These are phyloP conservation scores for Paramuricea clavata DNA, from an alignment of 92 coral and sea anemone genomes.

Conservation along the genomic window DNA sequence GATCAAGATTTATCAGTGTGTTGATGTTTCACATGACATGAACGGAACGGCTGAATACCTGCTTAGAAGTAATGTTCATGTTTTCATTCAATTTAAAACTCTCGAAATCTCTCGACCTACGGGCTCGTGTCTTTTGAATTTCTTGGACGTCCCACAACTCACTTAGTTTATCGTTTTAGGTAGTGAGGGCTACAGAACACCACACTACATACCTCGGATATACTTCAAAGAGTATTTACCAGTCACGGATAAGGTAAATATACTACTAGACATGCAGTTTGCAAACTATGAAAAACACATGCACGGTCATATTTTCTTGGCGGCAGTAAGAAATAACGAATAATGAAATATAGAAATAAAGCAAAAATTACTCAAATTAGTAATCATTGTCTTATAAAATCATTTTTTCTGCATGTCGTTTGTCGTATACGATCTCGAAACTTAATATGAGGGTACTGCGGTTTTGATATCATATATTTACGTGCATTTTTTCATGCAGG, in stretches of 20 bases:
- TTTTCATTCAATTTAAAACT: background rate
- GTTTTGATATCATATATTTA: background rate
- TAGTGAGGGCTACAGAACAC: slow-evolving; percentile 75
- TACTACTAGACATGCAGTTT: too few relatives aligned
- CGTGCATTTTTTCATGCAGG: slow-evolving; percentile 51
- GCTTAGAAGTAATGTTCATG: slow-evolving; percentile 74
- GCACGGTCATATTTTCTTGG: too few relatives aligned
- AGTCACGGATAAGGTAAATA: slow-evolving; percentile 84
- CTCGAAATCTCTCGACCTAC: background rate
- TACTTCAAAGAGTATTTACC: slow-evolving; percentile 95
- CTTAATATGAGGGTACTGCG: too few relatives aligned
- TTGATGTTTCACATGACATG: slow-evolving; percentile 94
- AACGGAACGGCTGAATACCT: slow-evolving; percentile 82
- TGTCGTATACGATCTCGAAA: too few relatives aligned
- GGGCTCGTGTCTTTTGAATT: background rate
- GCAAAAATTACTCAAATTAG: too few relatives aligned
- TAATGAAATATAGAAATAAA: too few relatives aligned
- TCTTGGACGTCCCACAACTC: background rate
- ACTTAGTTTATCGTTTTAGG: slow-evolving; percentile 53
- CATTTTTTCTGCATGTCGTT: too few relatives aligned
- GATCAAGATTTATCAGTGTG: slow-evolving; percentile 90
- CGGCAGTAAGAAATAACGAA: too few relatives aligned
- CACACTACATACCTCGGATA: slow-evolving; percentile 85
- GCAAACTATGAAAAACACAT: too few relatives aligned
- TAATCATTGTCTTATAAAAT: too few relatives aligned